Evolutionary conservation across 2,113 vertebrate genomes (phyloP).

Genomic region (Apteryx owenii): DNA sequence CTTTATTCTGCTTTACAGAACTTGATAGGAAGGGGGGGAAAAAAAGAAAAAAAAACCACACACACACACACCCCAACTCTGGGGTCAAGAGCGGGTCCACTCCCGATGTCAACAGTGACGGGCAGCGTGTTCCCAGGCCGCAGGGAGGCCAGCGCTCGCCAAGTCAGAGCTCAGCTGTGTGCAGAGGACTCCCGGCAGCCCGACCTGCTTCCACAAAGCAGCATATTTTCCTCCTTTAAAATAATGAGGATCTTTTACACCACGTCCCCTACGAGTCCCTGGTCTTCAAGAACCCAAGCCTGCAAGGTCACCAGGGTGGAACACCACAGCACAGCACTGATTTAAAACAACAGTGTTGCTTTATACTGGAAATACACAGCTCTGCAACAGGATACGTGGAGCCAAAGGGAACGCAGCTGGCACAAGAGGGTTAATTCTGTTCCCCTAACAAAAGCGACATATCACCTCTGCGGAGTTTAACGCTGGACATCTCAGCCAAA

Average conservation of each 20-base stretch:
- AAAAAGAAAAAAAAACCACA: neutral
- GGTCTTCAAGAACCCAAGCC: neutral
- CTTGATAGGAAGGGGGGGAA: neutral
- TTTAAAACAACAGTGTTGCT: too few species aligned
- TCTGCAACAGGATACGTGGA: too few species aligned
- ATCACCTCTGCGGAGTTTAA: too few species aligned
- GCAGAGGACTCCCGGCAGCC: neutral
- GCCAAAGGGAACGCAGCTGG: neutral
- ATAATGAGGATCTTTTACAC: neutral
- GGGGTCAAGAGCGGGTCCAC: neutral
- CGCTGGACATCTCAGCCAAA: neutral
- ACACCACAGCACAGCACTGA: neutral
- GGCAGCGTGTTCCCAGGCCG: too few species aligned
- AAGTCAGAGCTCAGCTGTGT: neutral
- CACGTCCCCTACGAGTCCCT: neutral
- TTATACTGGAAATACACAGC: too few species aligned
- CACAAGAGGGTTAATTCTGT: neutral
- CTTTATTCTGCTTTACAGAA: neutral
- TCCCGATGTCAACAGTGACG: too few species aligned
- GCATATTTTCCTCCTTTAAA: neutral
- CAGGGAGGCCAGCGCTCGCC: too few species aligned
- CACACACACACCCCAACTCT: too few species aligned
- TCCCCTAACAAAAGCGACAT: neutral
- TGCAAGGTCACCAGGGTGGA: neutral
- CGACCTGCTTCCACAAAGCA: neutral